Percentiles rank a stretch among this genome's conserved stretches.
Evolutionary conservation across 2,797 vertebrate genomes (phyloP).

Genomic region (Phalanger gymnotis): DNA sequence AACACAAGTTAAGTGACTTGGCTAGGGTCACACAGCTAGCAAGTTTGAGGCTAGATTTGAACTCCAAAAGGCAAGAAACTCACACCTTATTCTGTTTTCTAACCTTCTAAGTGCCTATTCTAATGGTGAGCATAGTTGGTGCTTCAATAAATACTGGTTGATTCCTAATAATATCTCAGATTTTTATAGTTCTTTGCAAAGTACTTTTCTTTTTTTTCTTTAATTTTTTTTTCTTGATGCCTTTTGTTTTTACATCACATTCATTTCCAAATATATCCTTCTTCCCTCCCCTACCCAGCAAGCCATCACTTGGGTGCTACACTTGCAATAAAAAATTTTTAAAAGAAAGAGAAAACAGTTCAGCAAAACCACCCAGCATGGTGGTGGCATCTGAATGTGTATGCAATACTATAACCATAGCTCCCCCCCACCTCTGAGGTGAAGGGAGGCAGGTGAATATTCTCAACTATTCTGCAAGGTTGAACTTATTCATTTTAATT

Average conservation of each 20-base stretch:
- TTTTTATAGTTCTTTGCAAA: background rate
- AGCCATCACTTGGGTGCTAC: background rate
- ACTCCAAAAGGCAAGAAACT: background rate
- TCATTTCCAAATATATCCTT: background rate
- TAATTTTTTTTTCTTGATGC: background rate
- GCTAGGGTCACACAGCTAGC: background rate
- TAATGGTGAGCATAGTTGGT: background rate
- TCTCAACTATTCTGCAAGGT: background rate
- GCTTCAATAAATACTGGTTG: background rate
- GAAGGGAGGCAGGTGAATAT: background rate
- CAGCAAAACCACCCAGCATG: background rate
- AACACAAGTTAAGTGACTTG: background rate
- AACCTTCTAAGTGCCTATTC: background rate
- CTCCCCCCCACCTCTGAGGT: background rate
- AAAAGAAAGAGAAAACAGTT: background rate
- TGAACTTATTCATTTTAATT: background rate
- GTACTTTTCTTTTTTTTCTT: background rate
- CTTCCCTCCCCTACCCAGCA: background rate
- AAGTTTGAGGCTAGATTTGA: background rate
- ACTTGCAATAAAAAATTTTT: background rate
- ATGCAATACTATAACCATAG: background rate
- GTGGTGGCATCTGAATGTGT: background rate
- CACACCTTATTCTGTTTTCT: background rate
- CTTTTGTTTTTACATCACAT: background rate
- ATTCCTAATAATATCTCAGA: background rate